These are phyloP conservation scores for Eupithecia insigniata DNA, from an alignment of 2,888 invertebrate species.

Conservation along the genomic window DNA sequence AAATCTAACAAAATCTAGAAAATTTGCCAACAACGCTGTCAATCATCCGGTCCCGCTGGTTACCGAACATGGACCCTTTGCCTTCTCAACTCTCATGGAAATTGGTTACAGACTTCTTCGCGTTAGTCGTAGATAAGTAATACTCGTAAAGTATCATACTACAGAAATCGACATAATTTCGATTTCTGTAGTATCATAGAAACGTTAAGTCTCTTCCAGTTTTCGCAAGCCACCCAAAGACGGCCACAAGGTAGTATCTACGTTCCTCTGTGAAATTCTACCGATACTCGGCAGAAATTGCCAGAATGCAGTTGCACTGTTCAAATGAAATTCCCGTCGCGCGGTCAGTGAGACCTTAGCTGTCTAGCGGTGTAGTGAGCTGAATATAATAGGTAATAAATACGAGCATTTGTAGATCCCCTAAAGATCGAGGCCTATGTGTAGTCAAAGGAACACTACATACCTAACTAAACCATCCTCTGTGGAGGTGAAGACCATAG, in stretches of 20 bases:
- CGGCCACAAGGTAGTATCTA: slow-evolving; percentile 21
- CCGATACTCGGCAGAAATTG: slow-evolving; percentile 37
- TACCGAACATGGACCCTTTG: neutral
- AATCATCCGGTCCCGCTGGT: neutral
- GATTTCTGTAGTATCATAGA: neutral
- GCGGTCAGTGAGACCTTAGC: slow-evolving; percentile 24
- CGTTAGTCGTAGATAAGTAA: neutral
- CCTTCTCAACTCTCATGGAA: neutral
- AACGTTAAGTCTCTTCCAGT: slow-evolving; percentile 24
- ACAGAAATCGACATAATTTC: no score
- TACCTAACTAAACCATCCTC: no score
- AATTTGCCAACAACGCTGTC: no score
- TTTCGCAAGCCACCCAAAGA: slow-evolving; percentile 1
- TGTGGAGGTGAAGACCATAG: neutral
- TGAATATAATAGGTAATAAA: neutral
- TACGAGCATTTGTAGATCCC: neutral
- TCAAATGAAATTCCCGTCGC: slow-evolving; percentile 41
- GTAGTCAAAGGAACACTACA: neutral
- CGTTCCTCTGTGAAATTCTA: slow-evolving; percentile 53
- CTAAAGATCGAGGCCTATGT: neutral
- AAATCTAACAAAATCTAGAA: no score
- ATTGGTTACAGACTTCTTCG: neutral
- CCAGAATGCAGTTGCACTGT: slow-evolving; percentile 36
- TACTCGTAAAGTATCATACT: no score
- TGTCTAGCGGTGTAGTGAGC: slow-evolving; percentile 6